Base-by-base conservation (phyloP, 2,113 vertebrate genomes). In the Pluvianellus socialis region DNA sequence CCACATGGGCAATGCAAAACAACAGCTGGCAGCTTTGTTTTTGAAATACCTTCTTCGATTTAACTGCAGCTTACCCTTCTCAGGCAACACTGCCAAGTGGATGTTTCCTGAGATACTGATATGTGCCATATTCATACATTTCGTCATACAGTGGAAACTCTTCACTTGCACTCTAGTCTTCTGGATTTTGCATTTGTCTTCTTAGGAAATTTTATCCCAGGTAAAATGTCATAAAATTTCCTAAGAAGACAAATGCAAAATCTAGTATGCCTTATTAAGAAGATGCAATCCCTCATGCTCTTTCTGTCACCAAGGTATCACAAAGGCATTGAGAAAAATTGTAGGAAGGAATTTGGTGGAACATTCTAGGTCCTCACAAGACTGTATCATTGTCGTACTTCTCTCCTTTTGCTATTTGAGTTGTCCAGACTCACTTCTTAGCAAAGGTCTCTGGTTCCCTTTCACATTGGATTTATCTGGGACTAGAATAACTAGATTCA, bases 371-470 rank as follows among this genome's bases (percentile, higher is more conserved):
- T 9, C 8, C 18, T 72, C 49, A 68, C 8, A 79, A 82, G 23
- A 26, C 10, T 35, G 9, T 33, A 20, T 47, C 2, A 0, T 22
- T 42, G 8, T 63, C 1, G 0, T 38, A 1, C 40, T 76, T 79
- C 20, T 65, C 35, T 83, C 4, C 27, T 55, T 90, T 47, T 63
- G 16, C 9, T 44, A 4, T 38, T 38, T 82, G 47, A 59, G 24
- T 47, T 40, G 11, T 68, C 19, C 32, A 50, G 11, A 56, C 10
- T 73, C 4, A 40, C 7, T 6, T n/a, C 19, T 71, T 28, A 85
- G 28, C 30, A 79, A 85, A 90, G 9, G 8, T 85, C 16, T 88
- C 12, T 17, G 40, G 5, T 58, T 87, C 90, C 17, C 91, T 28
- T 38, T 84, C 11, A 7, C 10, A 1, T 20, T 72, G 15, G 11